Evolutionary conservation across 2,113 vertebrate species (phyloP).

Genomic region (Mastomys coucha): DNA sequence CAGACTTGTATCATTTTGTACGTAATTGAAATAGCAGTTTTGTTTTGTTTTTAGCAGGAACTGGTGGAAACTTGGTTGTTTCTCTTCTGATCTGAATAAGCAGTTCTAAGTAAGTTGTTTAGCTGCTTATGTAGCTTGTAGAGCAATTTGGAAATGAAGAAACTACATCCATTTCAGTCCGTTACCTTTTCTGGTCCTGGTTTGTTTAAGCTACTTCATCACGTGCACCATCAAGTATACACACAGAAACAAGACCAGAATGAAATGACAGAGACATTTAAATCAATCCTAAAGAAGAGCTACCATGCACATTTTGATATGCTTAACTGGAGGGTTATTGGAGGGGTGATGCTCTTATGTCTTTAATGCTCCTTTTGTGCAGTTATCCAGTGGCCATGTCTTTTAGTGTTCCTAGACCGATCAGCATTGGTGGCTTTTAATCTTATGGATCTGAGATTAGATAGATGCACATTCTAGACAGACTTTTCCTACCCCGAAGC

Average conservation of each 20-base stretch:
- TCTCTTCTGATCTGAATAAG: background rate
- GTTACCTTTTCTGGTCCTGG: background rate
- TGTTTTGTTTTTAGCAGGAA: background rate
- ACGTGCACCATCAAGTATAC: no score
- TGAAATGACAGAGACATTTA: conserved; percentile 7
- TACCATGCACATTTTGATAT: background rate
- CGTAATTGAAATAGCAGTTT: conserved; percentile 16
- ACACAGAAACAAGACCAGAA: background rate
- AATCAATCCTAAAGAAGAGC: background rate
- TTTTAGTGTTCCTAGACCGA: background rate
- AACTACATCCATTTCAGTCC: conserved; percentile 29
- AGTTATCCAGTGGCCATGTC: background rate
- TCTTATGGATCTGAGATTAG: background rate
- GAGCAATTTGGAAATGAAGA: conserved; percentile 19
- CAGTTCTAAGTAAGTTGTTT: conserved; percentile 17
- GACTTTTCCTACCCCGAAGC: background rate
- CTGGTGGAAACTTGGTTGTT: conserved; percentile 18
- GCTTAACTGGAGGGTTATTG: background rate
- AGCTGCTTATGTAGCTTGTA: background rate
- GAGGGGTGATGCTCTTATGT: background rate
- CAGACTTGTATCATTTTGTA: conserved; percentile 39
- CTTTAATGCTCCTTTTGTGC: background rate
- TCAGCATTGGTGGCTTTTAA: background rate
- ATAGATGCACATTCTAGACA: conserved; percentile 7
- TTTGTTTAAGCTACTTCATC: background rate